phyloP scores from a whole-genome alignment of 2,888 invertebrate genomes.

The Hemithea aestivaria region DNA sequence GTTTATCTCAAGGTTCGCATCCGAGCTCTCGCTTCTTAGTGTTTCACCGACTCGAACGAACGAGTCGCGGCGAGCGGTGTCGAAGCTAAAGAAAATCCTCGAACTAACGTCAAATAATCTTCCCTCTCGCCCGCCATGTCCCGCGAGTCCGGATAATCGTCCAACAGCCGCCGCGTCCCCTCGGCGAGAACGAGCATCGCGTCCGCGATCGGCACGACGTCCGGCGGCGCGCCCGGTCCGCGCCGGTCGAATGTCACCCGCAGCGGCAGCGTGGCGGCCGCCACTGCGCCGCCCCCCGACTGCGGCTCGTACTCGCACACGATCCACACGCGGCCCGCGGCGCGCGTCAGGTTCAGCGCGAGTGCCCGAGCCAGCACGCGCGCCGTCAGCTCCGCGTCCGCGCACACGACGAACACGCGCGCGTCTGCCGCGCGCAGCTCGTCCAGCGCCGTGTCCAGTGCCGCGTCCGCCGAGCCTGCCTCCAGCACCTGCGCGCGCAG shows the following conservation, averaged over 20 bases:
- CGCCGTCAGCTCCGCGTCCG: slow-evolving; percentile 80
- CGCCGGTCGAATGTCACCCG: slow-evolving; percentile 34
- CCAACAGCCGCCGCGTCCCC: slow-evolving; percentile 13
- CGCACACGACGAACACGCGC: slow-evolving; percentile 89
- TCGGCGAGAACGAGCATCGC: slow-evolving; percentile 28
- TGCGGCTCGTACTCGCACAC: slow-evolving; percentile 40
- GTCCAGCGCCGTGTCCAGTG: slow-evolving; percentile 5
- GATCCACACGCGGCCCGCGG: slow-evolving; percentile 41
- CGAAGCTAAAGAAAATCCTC: too few relatives aligned
- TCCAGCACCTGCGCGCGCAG: slow-evolving; percentile 59
- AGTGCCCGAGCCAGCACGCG: slow-evolving; percentile 83
- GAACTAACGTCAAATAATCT: slow-evolving; percentile 10
- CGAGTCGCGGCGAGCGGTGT: not conserved
- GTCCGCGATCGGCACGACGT: slow-evolving; percentile 26
- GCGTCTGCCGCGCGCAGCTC: slow-evolving; percentile 58
- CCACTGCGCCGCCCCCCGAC: slow-evolving; percentile 10
- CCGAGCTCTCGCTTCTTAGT: too few relatives aligned
- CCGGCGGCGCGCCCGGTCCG: slow-evolving; percentile 27
- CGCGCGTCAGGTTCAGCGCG: slow-evolving; percentile 63
- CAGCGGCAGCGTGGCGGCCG: slow-evolving; percentile 15
- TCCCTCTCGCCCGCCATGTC: slow-evolving; percentile 7
- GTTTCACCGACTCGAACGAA: too few relatives aligned
- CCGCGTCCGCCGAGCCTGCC: slow-evolving; percentile 1
- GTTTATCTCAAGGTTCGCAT: too few relatives aligned
- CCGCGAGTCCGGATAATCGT: slow-evolving; percentile 6